These are phyloP conservation scores for Diplogasteroides magnus DNA, from an alignment of 1,140 invertebrate genomes.

Conservation along the genomic window DNA sequence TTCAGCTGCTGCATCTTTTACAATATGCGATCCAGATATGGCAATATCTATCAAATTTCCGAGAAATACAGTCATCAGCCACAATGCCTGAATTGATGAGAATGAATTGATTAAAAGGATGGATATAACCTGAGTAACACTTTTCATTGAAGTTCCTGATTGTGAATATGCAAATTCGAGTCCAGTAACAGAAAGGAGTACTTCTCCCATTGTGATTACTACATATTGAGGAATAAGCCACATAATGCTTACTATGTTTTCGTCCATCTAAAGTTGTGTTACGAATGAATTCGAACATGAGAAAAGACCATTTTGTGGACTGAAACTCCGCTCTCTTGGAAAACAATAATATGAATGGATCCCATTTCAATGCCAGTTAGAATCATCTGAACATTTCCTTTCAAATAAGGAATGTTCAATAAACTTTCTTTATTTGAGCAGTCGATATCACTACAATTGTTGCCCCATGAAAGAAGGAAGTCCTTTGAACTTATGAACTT, in stretches of 20 bases:
- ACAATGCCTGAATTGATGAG: conserved; percentile 38
- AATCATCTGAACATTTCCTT: background rate
- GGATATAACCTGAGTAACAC: background rate
- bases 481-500: background rate
- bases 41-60: conserved; percentile 49
- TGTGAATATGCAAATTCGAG: conserved; percentile 54
- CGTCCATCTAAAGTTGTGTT: too few relatives aligned
- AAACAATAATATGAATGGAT: background rate
- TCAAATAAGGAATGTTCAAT: background rate
- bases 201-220: conserved; percentile 43
- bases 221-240: conserved; percentile 51
- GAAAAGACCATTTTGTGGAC: background rate
- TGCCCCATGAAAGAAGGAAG: background rate
- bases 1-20: conserved; percentile 45
- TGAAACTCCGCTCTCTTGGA: too few relatives aligned
- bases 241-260: conserved; percentile 31
- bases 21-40: conserved; percentile 43
- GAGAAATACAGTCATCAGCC: conserved; percentile 51
- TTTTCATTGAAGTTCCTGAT: conserved; percentile 48
- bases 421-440: background rate
- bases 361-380: background rate
- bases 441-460: background rate
- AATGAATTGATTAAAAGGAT: background rate
- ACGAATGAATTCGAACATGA: background rate
- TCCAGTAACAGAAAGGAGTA: conserved; percentile 48